Percentiles rank a stretch among this genome's conserved stretches.
Conservation (phyloP, 2,888 invertebrate species). For the Hoplodrina ambigua region DNA sequence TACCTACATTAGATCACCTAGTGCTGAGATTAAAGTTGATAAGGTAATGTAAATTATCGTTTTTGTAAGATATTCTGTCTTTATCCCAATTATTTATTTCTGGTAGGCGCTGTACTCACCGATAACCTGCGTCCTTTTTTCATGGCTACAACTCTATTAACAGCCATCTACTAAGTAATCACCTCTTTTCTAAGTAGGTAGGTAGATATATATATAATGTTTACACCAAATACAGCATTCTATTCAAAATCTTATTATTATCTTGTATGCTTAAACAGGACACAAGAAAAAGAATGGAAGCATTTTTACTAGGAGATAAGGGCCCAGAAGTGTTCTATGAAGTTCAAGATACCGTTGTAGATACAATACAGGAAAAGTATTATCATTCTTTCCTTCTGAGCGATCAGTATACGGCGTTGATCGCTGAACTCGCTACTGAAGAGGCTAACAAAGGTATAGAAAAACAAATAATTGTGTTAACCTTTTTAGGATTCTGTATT, state of each 20-base stretch:
- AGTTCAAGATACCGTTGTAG: conserved; percentile 95
- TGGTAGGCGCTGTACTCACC: too few relatives aligned
- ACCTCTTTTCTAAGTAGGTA: too few relatives aligned
- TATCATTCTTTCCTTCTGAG: conserved; percentile 97
- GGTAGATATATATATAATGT: too few relatives aligned
- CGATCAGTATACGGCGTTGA: conserved; percentile 94
- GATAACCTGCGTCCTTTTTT: too few relatives aligned
- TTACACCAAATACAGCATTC: background rate
- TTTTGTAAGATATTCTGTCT: conserved; percentile 2
- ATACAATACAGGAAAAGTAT: conserved; percentile 95
- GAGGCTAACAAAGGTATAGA: conserved; percentile 85
- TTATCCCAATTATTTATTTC: too few relatives aligned
- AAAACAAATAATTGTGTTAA: background rate
- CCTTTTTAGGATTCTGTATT: too few relatives aligned
- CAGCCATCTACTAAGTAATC: too few relatives aligned
- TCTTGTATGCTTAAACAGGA: conserved; percentile 76
- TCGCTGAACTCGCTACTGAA: conserved; percentile 92
- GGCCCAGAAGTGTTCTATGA: conserved; percentile 97
- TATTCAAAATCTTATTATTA: conserved; percentile 9
- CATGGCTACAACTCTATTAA: too few relatives aligned
- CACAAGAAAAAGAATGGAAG: conserved; percentile 95
- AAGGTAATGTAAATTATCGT: conserved; percentile 84
- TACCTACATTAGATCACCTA: conserved; percentile 95
- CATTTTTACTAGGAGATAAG: conserved; percentile 96
- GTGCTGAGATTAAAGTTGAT: conserved; percentile 95